Conservation (phyloP, 2,113 vertebrate species). For the Lampris incognitus region DNA sequence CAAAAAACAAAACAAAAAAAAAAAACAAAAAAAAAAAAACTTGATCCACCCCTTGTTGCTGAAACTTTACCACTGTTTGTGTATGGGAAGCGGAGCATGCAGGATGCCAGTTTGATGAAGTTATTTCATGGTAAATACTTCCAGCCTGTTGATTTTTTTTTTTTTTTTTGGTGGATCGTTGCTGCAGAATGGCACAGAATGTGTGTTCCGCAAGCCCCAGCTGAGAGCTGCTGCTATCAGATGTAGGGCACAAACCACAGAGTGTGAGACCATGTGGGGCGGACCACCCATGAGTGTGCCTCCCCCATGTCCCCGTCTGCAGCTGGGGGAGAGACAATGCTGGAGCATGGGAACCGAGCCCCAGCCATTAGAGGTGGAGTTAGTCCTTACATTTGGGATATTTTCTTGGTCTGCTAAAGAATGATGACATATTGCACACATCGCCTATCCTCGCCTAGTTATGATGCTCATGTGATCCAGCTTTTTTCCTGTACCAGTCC, state of each 20-base stretch:
- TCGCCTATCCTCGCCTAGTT: conserved; percentile 24
- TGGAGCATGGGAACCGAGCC: conserved; percentile 76
- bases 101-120: conserved; percentile 44
- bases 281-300: conserved; percentile 80
- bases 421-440: conserved; percentile 26
- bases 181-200: conserved; percentile 70
- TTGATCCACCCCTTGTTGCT: conserved; percentile 10
- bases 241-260: conserved; percentile 81
- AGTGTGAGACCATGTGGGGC: conserved; percentile 79
- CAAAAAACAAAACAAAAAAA: conserved; percentile 22
- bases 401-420: conserved; percentile 56
- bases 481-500: conserved; percentile 50
- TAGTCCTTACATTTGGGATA: conserved; percentile 45
- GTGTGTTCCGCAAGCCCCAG: conserved; percentile 64
- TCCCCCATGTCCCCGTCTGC: conserved; percentile 62
- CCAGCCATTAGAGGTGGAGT: conserved; percentile 51
- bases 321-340: conserved; percentile 73
- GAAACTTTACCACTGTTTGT: not conserved
- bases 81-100: conserved; percentile 39
- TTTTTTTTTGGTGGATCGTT: conserved; percentile 41
- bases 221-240: conserved; percentile 79
- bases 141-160: conserved; percentile 46
- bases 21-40: too few species aligned
- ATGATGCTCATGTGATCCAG: conserved; percentile 22
- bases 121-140: conserved; percentile 54